Evolutionary conservation across 2,888 invertebrate genomes (phyloP).

Genomic region (Drosophila meridionalis): DNA sequence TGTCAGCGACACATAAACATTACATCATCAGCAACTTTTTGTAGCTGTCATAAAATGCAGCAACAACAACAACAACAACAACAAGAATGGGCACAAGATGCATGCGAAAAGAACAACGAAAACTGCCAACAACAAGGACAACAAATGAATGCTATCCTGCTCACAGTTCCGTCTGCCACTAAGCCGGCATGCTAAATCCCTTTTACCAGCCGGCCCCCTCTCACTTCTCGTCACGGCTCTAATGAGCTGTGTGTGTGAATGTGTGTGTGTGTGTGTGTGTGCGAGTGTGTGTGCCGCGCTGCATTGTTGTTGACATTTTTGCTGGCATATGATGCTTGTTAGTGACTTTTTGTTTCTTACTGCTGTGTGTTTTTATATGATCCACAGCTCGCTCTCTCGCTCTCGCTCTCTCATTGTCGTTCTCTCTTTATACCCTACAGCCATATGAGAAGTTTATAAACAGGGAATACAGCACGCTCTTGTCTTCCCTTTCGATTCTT

Average conservation of each 20-base stretch:
- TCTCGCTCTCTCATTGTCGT: not conserved
- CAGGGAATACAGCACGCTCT: not conserved
- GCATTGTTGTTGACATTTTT: constrained; percentile 80
- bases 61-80: constrained; percentile 30
- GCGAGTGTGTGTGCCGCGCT: constrained; percentile 16
- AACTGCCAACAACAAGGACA: constrained; percentile 50
- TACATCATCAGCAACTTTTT: constrained; percentile 79
- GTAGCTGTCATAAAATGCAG: constrained; percentile 73
- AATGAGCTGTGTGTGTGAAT: constrained; percentile 60
- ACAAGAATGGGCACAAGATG: constrained; percentile 52
- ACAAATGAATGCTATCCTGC: constrained; percentile 76
- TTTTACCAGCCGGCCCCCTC: constrained; percentile 10
- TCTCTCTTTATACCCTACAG: not conserved
- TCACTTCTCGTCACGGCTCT: constrained; percentile 59
- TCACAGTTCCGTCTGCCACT: constrained; percentile 76
- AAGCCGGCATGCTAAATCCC: constrained; percentile 76
- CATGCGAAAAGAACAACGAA: constrained; percentile 50
- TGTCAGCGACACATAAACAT: constrained; percentile 79
- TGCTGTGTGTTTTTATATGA: constrained; percentile 60
- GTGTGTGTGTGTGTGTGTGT: constrained; percentile 22
- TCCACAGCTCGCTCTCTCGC: constrained; percentile 28
- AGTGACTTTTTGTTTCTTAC: constrained; percentile 71
- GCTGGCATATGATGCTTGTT: constrained; percentile 81
- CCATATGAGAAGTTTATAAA: not conserved
- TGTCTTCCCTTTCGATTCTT: not conserved